A percentile compares a stretch with the other conserved stretches of the same genome.
Evolutionary conservation across 2,888 invertebrate species (phyloP).

Genomic region (Rhingia rostrata): DNA sequence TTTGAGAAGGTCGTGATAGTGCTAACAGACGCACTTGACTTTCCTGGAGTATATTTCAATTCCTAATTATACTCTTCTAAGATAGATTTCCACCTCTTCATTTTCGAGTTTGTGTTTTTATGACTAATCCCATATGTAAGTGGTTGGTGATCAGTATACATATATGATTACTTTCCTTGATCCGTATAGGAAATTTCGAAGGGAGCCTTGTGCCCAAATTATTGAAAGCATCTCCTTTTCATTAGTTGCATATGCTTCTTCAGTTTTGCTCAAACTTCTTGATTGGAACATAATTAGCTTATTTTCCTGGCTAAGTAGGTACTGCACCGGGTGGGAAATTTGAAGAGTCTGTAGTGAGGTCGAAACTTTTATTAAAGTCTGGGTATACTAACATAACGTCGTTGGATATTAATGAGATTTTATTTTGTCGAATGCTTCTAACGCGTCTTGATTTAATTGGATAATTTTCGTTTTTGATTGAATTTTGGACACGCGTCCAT

Average conservation of each 20-base stretch:
- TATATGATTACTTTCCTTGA: conserved; percentile 36
- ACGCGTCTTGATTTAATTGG: conserved; percentile 25
- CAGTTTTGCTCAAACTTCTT: conserved; percentile 26
- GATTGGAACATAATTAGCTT: conserved; percentile 43
- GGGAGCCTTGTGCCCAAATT: conserved; percentile 28
- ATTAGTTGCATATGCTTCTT: conserved; percentile 25
- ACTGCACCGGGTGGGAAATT: conserved; percentile 61
- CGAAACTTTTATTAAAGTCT: conserved; percentile 76
- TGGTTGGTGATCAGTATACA: conserved; percentile 60
- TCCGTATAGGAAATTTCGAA: conserved; percentile 48
- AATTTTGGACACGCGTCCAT: conserved; percentile 51
- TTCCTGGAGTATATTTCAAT: conserved; percentile 30
- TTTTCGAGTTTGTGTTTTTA: conserved; percentile 37
- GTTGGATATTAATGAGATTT: conserved; percentile 37
- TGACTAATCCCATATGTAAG: conserved; percentile 37
- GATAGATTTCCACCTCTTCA: conserved; percentile 46
- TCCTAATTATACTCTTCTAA: conserved; percentile 55
- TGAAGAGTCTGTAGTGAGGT: conserved; percentile 42
- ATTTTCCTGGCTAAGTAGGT: conserved; percentile 18
- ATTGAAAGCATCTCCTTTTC: conserved; percentile 29
- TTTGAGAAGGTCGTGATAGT: conserved; percentile 19
- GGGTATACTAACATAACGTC: conserved; percentile 71
- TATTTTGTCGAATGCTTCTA: conserved; percentile 53
- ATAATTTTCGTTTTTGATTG: conserved; percentile 40
- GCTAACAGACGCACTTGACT: conserved; percentile 48